Evolutionary conservation across 2,888 invertebrate genomes (phyloP).

Genomic region (Nezara viridula): DNA sequence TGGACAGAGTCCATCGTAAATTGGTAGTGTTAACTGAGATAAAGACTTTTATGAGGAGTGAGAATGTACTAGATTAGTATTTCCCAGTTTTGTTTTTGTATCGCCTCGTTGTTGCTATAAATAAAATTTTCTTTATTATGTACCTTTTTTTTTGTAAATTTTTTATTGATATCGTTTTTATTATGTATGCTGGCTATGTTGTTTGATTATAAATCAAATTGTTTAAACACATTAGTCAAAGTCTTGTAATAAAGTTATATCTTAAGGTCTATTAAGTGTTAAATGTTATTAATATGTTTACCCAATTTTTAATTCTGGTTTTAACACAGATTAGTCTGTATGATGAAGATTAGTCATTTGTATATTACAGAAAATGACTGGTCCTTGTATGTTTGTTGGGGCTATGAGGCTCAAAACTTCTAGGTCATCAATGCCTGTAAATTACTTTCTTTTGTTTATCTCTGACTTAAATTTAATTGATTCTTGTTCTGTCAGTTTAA

Average conservation of each 20-base stretch:
- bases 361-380: too few relatives aligned
- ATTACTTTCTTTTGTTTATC: too few relatives aligned
- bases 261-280: neutral
- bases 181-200: slow-evolving; percentile 33
- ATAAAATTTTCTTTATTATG: slow-evolving; percentile 19
- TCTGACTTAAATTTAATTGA: too few relatives aligned
- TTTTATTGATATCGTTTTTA: slow-evolving; percentile 38
- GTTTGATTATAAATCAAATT: slow-evolving; percentile 33
- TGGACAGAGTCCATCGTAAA: slow-evolving; percentile 45
- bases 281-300: neutral
- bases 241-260: slow-evolving; percentile 23
- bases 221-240: neutral
- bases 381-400: too few relatives aligned
- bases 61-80: slow-evolving; percentile 54
- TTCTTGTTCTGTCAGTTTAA: too few relatives aligned
- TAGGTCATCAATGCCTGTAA: too few relatives aligned
- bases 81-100: slow-evolving; percentile 39
- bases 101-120: slow-evolving; percentile 38
- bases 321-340: too few relatives aligned
- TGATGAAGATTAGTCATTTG: too few relatives aligned
- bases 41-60: slow-evolving; percentile 55
- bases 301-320: too few relatives aligned
- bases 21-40: slow-evolving; percentile 56
- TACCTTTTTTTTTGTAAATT: slow-evolving; percentile 35
- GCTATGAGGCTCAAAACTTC: too few relatives aligned